Percentiles rank a stretch among this genome's conserved stretches.
These are phyloP conservation scores for Myotis brandtii DNA, from an alignment of 2,113 vertebrate species.

Conservation along the genomic window DNA sequence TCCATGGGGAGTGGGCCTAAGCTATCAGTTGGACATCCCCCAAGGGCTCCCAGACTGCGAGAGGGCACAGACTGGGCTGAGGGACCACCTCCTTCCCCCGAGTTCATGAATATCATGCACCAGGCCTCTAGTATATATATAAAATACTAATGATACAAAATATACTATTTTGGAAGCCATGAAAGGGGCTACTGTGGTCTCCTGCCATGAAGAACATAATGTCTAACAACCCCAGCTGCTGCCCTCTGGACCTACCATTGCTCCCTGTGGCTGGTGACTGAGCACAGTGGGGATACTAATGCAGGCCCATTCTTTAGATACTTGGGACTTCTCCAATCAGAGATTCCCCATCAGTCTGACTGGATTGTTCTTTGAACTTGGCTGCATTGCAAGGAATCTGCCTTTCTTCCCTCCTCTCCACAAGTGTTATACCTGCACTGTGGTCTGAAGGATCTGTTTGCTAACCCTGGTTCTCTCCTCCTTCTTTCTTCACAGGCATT, in stretches of 20 bases:
- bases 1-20: no score
- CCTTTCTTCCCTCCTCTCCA: neutral
- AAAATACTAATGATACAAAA: neutral
- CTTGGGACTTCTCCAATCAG: neutral
- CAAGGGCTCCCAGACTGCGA: no score
- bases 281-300: neutral
- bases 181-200: neutral
- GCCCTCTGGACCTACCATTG: neutral
- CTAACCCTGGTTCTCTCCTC: neutral
- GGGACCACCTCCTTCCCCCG: no score
- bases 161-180: neutral
- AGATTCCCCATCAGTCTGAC: neutral
- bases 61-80: no score
- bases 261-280: neutral
- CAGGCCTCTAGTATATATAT: neutral
- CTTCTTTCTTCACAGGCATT: neutral
- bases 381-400: neutral
- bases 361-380: neutral
- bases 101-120: no score
- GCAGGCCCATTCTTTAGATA: neutral
- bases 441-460: neutral
- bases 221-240: neutral
- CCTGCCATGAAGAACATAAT: neutral
- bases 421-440: neutral
- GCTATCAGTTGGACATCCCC: no score